phyloP scores from a whole-genome alignment of 2,797 vertebrate species.

The Balearica regulorum region DNA sequence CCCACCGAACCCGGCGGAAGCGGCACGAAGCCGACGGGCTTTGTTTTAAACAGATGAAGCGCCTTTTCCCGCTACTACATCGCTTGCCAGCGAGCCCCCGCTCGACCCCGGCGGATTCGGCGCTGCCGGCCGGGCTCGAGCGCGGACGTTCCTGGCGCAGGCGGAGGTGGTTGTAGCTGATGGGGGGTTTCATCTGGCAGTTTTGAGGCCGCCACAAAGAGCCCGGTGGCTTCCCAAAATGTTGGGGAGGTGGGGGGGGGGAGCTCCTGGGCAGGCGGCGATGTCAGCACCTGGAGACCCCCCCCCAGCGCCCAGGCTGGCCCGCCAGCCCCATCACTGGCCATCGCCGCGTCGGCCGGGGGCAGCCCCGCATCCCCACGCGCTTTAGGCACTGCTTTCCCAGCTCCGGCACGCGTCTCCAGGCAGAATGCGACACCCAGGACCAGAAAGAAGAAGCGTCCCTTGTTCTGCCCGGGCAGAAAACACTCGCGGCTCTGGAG shows the following conservation, averaged over 20 bases:
- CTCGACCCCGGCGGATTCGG: neutral
- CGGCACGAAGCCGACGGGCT: neutral
- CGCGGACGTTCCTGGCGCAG: neutral
- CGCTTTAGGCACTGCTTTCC: neutral
- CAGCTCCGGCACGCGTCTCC: neutral
- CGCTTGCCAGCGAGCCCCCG: neutral
- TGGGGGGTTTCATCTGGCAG: neutral
- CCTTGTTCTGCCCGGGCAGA: neutral
- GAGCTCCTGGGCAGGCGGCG: neutral
- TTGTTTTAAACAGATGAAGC: conserved; percentile 47
- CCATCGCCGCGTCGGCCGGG: neutral
- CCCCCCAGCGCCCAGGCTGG: neutral
- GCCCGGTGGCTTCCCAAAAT: neutral
- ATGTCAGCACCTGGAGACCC: neutral
- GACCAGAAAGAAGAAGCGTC: neutral
- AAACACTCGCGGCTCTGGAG: neutral
- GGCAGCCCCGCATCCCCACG: neutral
- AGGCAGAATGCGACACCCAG: neutral
- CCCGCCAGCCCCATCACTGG: neutral
- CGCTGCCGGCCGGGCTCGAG: neutral
- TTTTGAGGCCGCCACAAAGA: neutral
- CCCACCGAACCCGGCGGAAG: neutral
- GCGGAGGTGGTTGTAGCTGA: neutral
- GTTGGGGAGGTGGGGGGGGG: neutral
- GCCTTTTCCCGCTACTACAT: neutral